phyloP scores from a whole-genome alignment of 2,888 invertebrate species.

The Biston betularia region DNA sequence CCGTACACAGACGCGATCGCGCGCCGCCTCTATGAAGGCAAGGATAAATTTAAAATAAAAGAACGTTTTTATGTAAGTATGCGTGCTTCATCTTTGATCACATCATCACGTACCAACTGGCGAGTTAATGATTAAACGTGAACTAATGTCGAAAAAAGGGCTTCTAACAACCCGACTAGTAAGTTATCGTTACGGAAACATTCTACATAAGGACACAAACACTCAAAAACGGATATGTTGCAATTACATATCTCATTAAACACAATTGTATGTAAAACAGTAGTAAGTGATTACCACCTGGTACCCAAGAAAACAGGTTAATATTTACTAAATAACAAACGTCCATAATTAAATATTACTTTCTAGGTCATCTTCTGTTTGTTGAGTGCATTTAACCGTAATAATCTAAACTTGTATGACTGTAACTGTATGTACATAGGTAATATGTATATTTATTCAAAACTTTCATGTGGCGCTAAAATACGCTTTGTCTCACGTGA shows the following conservation, averaged over 20 bases:
- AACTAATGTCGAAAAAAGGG: background rate
- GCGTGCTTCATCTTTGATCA: no score
- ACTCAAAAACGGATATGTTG: background rate
- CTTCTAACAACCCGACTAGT: background rate
- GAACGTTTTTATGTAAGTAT: no score
- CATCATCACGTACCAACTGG: no score
- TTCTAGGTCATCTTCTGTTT: slow-evolving; percentile 2
- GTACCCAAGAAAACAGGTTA: background rate
- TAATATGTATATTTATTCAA: background rate
- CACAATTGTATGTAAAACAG: slow-evolving; percentile 1
- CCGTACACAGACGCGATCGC: no score
- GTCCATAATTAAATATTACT: slow-evolving; percentile 4
- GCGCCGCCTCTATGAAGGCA: no score
- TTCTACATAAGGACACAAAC: background rate
- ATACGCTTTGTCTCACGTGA: background rate
- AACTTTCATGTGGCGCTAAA: slow-evolving; percentile 1
- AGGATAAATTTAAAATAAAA: no score
- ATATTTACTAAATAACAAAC: slow-evolving; percentile 6
- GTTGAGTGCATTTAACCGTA: slow-evolving; percentile 16
- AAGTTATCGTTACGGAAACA: no score
- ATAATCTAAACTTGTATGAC: slow-evolving; percentile 15
- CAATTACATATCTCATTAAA: background rate
- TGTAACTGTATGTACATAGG: background rate
- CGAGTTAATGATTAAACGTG: background rate
- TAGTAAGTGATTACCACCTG: background rate